Base-by-base conservation (phyloP, 2,888 invertebrate species). In the Pammene fasciana region DNA sequence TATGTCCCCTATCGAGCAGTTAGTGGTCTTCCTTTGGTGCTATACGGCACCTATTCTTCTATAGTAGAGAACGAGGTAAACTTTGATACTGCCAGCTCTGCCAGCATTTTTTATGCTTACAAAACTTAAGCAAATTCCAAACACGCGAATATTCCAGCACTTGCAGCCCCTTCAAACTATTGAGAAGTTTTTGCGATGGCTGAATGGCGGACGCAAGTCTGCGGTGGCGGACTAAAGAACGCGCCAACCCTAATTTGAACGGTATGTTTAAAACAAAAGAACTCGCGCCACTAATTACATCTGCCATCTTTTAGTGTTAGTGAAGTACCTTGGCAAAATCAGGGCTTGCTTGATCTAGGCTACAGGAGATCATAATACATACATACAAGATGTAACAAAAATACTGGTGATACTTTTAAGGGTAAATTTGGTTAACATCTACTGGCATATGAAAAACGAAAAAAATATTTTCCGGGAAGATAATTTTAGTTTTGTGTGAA, bases 221-320 rank as follows among this genome's bases (percentile, higher is more conserved):
- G 61, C 59, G 26, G 61, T 45, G 36, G 56, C 62, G 43, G 52
- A 64, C 61, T 61, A 67, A 61, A 60, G 48, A 18, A 41, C 54
- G 18, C 36, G 18, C 50, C 64, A 64, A 68, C 62, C 62, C 56
- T 68, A 62, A 68, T 62, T 56, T 62, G 48, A 56, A 50, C 13
- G 56, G 66, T 54, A 41, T 62, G 57, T 59, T 68, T 59, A 68
- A 64, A 65, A 68, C 64, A 68, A 68, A 67, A 57, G 57, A 45
- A 18, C 57, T 52, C 43, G 62, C n/a, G 52, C 45, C 64, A 45
- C 45, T 68, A 68, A 68, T 68, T 68, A 65, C 50, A 64, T 38
- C 57, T 45, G 18, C 62, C 43, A 61, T 26, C 34, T 48, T 61
- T 18, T 61, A 38, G 36, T 11, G 38, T 38, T 16, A 61, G 38